Evolutionary conservation across 1,140 invertebrate species (phyloP), one percentile per base, ranked within the genome.

Genomic region (Drosophila ananassae): DNA sequence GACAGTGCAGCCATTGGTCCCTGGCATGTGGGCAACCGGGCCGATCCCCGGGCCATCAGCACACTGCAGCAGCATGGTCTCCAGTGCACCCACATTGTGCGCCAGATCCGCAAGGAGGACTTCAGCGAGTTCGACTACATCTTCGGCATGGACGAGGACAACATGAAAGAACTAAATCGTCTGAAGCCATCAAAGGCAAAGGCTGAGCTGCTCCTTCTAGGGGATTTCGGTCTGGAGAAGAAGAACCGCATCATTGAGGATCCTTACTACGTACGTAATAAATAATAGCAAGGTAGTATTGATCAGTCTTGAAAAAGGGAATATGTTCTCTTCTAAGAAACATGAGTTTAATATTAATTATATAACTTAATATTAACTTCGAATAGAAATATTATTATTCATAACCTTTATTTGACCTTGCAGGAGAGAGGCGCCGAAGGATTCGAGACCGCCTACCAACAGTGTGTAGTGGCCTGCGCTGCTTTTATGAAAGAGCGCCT

Each of bases 141-240:
- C 62, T 97, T 98, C 92, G 97, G 97, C 21, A 98, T 98, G 97
- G 97, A 98, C 91, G 93, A 97, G 57, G 93, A 94, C 13, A 98
- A 98, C 87, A 96, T 98, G 90, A 92, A 91, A 7, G 94, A 95
- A 48, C 90, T 98, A 24, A 94, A 94, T 22, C 89, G 91, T 13
- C 92, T 94, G 59, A 94, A 94, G 61, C 95, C 96, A 5, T 92
- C 94, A 59, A 92, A 92, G 52, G 93, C 92, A 48, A 95, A 94
- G 82, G 96, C 97, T 0, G 94, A 96, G 89, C 93, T 98, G 50
- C 92, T 96, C 13, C 90, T 98, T 24, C 93, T 98, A 37, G 97
- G 97, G 22, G 94, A 95, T 57, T 98, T 95, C 93, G 96, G 98
- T 91, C 95, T 97, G 8, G 79, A 68, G 3, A 77, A 96, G 87